These are phyloP conservation scores for Psophia crepitans DNA, from an alignment of 2,113 vertebrate genomes.

Conservation along the genomic window DNA sequence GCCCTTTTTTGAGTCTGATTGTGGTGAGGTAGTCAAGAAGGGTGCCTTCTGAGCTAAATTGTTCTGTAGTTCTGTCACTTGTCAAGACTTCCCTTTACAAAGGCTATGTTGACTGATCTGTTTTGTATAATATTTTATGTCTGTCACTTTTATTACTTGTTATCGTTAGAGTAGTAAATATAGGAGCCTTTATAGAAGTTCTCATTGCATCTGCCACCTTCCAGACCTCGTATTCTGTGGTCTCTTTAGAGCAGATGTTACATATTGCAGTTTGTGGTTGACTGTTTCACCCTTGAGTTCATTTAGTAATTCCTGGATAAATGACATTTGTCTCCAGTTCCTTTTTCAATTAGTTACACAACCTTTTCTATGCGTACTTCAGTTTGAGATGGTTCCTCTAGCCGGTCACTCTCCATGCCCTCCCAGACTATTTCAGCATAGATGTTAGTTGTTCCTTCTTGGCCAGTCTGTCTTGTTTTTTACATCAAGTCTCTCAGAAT, in stretches of 20 bases:
- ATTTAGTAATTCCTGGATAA: background rate
- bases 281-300: background rate
- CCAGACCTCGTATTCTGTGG: background rate
- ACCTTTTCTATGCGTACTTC: accelerated
- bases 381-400: background rate
- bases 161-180: background rate
- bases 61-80: background rate
- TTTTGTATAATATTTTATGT: background rate
- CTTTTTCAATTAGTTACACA: background rate
- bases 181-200: background rate
- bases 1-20: background rate
- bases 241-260: background rate
- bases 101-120: background rate
- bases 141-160: background rate
- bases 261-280: background rate
- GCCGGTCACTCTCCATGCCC: background rate
- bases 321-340: background rate
- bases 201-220: background rate
- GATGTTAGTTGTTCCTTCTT: background rate
- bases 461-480: background rate
- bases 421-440: background rate
- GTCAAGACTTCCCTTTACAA: background rate
- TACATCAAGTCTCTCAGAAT: background rate
- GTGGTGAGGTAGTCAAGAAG: background rate
- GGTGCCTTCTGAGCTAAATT: background rate